Conservation (phyloP, 2,113 vertebrate species). For the Prietella phreatophila region DNA sequence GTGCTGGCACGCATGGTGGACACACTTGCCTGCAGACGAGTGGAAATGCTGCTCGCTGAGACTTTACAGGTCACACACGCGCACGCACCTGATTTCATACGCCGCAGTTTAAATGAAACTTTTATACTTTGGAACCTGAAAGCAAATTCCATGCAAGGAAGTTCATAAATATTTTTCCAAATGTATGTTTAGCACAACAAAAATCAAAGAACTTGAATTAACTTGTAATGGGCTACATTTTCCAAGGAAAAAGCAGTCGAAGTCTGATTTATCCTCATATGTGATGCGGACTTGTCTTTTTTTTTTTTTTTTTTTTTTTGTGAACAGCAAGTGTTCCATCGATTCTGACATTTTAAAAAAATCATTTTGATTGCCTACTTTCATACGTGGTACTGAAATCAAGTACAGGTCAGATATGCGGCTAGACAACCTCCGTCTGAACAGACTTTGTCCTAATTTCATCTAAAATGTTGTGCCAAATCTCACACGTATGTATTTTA, state of each 20-base stretch:
- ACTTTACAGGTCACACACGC: constrained; percentile 80
- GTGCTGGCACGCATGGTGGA: constrained; percentile 95
- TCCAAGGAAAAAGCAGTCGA: neutral
- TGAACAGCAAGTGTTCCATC: neutral
- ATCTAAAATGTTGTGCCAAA: neutral
- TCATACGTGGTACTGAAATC: neutral
- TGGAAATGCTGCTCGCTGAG: constrained; percentile 96
- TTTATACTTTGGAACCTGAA: neutral
- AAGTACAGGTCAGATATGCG: neutral
- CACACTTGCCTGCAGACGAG: constrained; percentile 91
- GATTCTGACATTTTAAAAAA: neutral
- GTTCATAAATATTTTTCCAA: neutral
- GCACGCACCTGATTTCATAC: neutral
- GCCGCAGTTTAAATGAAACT: neutral
- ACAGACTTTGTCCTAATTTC: neutral
- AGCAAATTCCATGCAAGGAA: neutral
- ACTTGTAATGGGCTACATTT: neutral
- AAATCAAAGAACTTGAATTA: neutral
- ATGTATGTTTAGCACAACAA: neutral
- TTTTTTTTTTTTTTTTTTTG: neutral
- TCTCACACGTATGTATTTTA: neutral
- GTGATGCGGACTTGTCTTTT: neutral
- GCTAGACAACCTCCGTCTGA: neutral
- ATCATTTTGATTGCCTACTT: neutral
- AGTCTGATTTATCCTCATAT: neutral